Base-by-base conservation (phyloP, 2,888 invertebrate genomes). In the Epistrophe eligans region DNA sequence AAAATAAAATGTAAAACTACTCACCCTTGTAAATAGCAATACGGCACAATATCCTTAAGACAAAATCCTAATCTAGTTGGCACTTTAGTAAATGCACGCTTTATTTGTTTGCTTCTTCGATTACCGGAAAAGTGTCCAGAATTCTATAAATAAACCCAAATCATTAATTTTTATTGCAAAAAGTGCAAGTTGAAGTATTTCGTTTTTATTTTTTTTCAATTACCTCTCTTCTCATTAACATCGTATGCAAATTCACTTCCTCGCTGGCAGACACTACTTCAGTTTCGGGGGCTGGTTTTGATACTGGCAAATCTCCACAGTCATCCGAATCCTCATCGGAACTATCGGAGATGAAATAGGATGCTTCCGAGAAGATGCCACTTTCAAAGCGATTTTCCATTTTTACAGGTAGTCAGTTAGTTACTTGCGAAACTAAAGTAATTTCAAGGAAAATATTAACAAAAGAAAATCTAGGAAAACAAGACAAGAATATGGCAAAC, bases 1-100 rank as follows among this genome's bases (percentile, higher is more conserved):
- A 35, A 35, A 35, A 19, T 1, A 19, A 48, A 48, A 19, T 0
- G 2, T 6, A 38, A 24, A 50, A 48, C 9, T 13, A 80, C 90
- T 90, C 79, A 92, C 92, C 92, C 93, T 62, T 94, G 93, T 76
- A 95, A 92, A 90, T 94, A 94, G 57, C 93, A 93, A 89, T 93
- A 93, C 17, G 95, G 94, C 77, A 95, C 94, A 66, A 95, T 94
- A 89, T 95, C 95, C 93, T 95, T 95, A 84, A 95, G 94, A 90
- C 95, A 95, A 90, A 95, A 94, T 50, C 94, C 93, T 82, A 95
- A 92, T 88, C 95, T 93, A 74, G 93, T 94, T 89, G 95, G 95
- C 90, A 95, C 95, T 91, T 94, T 94, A 57, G 89, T 91, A 90
- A 91, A 92, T 85, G 92, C 91, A 88, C 94, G 91, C 90, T 93